Evolutionary conservation across 1,140 invertebrate species (phyloP).

Genomic region (Harpegnathos saltator): DNA sequence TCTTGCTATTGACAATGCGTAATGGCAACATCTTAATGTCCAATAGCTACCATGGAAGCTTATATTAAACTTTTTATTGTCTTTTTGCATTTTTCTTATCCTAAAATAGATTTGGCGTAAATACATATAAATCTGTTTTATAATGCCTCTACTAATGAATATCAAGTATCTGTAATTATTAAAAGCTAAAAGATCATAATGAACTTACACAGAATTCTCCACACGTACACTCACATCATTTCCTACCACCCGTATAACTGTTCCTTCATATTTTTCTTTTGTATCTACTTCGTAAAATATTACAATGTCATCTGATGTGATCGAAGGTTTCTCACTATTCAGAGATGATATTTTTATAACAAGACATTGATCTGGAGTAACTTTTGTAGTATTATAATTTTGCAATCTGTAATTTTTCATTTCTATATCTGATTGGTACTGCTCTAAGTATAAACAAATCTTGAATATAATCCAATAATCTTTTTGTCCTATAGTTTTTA

Average conservation of each 20-base stretch:
- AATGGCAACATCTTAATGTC: slow-evolving; percentile 68
- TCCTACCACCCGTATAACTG: slow-evolving; percentile 57
- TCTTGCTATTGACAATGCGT: slow-evolving; percentile 67
- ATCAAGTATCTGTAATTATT: background rate
- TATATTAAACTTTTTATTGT: slow-evolving; percentile 63
- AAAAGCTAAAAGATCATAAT: background rate
- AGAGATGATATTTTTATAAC: slow-evolving; percentile 90
- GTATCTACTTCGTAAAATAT: slow-evolving; percentile 76
- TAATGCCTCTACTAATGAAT: background rate
- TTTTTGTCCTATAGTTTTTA: slow-evolving; percentile 29
- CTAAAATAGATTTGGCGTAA: slow-evolving; percentile 62
- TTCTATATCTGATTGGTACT: slow-evolving; percentile 88
- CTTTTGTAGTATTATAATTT: slow-evolving; percentile 82
- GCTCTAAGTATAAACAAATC: slow-evolving; percentile 91
- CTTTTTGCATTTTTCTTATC: background rate
- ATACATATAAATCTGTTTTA: slow-evolving; percentile 15
- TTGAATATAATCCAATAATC: slow-evolving; percentile 89
- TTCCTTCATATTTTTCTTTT: background rate
- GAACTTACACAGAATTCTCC: slow-evolving; percentile 19
- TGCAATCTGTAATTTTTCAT: slow-evolving; percentile 88
- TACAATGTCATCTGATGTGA: slow-evolving; percentile 91
- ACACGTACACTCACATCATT: slow-evolving; percentile 51
- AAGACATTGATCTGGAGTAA: slow-evolving; percentile 86
- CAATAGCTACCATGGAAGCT: slow-evolving; percentile 64
- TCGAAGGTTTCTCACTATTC: slow-evolving; percentile 91